phyloP scores from a whole-genome alignment of 2,888 invertebrate genomes.

The Perizoma flavofasciatum region DNA sequence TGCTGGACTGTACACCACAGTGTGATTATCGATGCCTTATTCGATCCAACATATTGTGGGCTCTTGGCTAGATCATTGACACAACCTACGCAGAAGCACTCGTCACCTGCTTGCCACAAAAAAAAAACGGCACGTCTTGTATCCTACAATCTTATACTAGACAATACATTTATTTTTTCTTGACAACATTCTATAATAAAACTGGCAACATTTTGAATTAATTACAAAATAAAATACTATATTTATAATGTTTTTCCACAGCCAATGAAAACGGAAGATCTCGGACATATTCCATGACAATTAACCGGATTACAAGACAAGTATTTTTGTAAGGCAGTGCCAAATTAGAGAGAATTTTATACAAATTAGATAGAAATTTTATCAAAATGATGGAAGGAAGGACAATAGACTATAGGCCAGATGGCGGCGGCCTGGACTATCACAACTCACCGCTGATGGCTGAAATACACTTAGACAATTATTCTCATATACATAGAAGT shows the following conservation, averaged over 20 bases:
- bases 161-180: constrained; percentile 16
- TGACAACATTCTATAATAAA: constrained; percentile 2
- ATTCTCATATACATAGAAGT: constrained; percentile 86
- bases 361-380: constrained; percentile 75
- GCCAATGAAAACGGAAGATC: constrained; percentile 76
- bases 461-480: constrained; percentile 87
- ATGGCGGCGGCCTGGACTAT: constrained; percentile 86
- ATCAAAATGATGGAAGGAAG: constrained; percentile 82
- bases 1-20: constrained; percentile 42
- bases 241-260: constrained; percentile 56
- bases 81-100: constrained; percentile 77
- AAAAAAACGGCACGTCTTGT: constrained; percentile 56
- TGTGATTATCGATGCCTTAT: constrained; percentile 80
- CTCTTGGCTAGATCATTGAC: constrained; percentile 81
- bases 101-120: constrained; percentile 77
- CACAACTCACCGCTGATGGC: constrained; percentile 88
- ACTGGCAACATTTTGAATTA: constrained; percentile 59
- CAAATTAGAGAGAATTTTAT: constrained; percentile 70
- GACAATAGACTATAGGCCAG: constrained; percentile 81
- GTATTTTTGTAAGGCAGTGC: constrained; percentile 81
- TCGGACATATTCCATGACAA: constrained; percentile 79
- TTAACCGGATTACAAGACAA: constrained; percentile 52
- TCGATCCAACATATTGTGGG: constrained; percentile 78
- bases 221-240: constrained; percentile 15
- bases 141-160: constrained; percentile 60